phyloP scores from a whole-genome alignment of 2,797 vertebrate species.

The Dicrostonyx torquatus region DNA sequence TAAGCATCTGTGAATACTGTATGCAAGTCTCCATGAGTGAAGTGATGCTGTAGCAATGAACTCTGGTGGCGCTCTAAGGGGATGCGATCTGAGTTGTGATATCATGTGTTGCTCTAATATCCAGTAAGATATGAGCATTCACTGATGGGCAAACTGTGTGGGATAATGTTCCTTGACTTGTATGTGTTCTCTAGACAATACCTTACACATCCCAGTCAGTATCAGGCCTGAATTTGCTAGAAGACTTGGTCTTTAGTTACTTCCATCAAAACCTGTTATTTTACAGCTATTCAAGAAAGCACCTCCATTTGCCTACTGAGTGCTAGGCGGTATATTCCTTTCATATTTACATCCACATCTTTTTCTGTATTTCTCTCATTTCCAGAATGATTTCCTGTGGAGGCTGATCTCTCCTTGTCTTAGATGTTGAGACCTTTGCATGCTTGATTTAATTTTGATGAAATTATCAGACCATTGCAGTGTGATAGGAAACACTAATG shows the following conservation, averaged over 20 bases:
- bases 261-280: neutral
- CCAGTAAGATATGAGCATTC: neutral
- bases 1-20: neutral
- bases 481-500: slow-evolving; percentile 63
- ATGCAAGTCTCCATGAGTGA: neutral
- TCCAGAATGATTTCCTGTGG: slow-evolving; percentile 20
- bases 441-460: slow-evolving; percentile 75
- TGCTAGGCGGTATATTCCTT: neutral
- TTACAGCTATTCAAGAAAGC: neutral
- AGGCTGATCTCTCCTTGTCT: slow-evolving; percentile 13
- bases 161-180: neutral
- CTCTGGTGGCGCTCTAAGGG: neutral
- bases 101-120: neutral
- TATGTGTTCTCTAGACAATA: neutral
- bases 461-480: slow-evolving; percentile 55
- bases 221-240: neutral
- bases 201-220: neutral
- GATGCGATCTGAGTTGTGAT: neutral
- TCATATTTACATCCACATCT: neutral
- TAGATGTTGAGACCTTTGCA: slow-evolving; percentile 32
- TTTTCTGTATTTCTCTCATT: neutral
- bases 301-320: neutral
- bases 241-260: neutral
- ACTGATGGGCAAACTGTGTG: neutral
- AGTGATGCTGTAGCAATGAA: neutral